Evolutionary conservation across 2,797 vertebrate species (phyloP).

Genomic region (Platalea minor): DNA sequence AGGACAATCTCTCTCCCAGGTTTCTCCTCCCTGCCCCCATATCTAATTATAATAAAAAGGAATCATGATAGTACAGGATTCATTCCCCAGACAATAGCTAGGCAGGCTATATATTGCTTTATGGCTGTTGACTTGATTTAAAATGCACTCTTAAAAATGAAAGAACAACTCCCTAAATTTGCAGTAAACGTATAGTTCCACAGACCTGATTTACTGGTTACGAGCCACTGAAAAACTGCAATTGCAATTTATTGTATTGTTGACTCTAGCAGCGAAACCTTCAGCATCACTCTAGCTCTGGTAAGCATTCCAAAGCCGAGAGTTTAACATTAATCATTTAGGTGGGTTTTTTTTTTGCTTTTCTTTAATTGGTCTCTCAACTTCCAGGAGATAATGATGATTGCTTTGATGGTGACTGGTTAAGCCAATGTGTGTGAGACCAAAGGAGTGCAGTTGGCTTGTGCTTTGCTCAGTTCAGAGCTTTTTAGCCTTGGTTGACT

Average conservation of each 20-base stretch:
- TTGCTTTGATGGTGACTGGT: neutral
- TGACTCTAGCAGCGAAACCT: neutral
- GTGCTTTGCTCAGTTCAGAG: neutral
- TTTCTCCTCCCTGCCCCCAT: neutral
- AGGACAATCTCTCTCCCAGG: neutral
- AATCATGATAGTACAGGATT: neutral
- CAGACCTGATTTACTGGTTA: slow-evolving; percentile 70
- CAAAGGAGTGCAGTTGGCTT: neutral
- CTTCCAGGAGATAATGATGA: neutral
- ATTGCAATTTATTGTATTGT: slow-evolving; percentile 41
- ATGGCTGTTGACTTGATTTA: slow-evolving; percentile 70
- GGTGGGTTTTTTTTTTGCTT: neutral
- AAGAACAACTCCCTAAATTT: slow-evolving; percentile 72
- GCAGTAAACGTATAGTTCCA: slow-evolving; percentile 61
- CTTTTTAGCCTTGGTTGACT: neutral
- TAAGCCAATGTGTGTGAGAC: neutral
- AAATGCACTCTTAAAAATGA: slow-evolving; percentile 63
- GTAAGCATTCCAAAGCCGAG: neutral
- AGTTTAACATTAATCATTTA: neutral
- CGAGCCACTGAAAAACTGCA: slow-evolving; percentile 33
- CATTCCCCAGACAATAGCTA: slow-evolving; percentile 14
- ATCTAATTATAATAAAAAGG: neutral
- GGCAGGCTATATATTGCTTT: slow-evolving; percentile 54
- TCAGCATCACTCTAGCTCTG: neutral
- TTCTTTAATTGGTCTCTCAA: neutral